Conservation (phyloP, 2,113 vertebrate species). For the Xiphophorus couchianus region DNA sequence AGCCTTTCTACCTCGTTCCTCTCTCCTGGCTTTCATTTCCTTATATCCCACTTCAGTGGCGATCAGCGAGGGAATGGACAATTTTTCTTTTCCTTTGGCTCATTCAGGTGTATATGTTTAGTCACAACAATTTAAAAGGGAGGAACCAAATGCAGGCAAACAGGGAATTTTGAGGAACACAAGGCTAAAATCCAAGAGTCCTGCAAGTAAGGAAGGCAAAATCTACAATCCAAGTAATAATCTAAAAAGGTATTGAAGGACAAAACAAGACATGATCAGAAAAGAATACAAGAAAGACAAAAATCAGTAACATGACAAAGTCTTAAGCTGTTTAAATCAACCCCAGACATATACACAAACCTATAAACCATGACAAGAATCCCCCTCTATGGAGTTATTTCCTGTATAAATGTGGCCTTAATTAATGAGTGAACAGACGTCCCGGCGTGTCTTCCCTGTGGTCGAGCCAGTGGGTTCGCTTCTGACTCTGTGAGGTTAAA, state of each 20-base stretch:
- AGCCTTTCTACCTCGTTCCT: conserved; percentile 47
- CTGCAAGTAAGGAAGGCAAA: not conserved
- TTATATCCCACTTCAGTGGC: conserved; percentile 45
- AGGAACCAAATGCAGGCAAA: not conserved
- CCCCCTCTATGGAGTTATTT: conserved; percentile 40
- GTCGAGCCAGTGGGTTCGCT: conserved; percentile 14
- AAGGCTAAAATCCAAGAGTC: not conserved
- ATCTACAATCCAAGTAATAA: not conserved
- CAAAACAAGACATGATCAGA: not conserved
- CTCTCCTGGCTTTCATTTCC: conserved; percentile 44
- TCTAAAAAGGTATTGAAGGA: not conserved
- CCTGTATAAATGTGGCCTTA: conserved; percentile 53
- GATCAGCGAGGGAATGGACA: conserved; percentile 49
- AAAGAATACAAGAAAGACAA: not conserved
- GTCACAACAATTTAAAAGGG: not conserved
- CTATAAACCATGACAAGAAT: not conserved
- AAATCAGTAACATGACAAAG: not conserved
- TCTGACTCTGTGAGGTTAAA: conserved; percentile 41
- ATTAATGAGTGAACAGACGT: conserved; percentile 40
- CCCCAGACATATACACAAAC: not conserved
- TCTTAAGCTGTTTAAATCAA: not conserved
- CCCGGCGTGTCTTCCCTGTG: conserved; percentile 17
- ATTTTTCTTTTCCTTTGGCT: conserved; percentile 37
- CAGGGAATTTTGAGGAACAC: not conserved
- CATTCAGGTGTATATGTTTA: conserved; percentile 43